These are phyloP conservation scores for Papilio polytes DNA, from an alignment of 1,140 invertebrate genomes.

Conservation along the genomic window DNA sequence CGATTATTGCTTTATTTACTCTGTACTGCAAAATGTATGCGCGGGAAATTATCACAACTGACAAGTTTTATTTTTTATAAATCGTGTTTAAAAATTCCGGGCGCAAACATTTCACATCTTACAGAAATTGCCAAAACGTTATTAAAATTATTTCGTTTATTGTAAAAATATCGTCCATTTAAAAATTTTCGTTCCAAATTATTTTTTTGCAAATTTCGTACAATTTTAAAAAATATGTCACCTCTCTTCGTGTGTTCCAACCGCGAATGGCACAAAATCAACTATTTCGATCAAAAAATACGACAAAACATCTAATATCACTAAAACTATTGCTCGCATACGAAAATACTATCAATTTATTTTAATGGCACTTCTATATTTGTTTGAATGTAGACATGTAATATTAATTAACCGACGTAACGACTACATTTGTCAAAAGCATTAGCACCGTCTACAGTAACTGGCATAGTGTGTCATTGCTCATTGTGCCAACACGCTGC, in stretches of 20 bases:
- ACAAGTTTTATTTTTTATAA: background rate
- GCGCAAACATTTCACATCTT: background rate
- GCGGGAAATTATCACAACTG: conserved; percentile 3
- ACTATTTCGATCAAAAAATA: conserved; percentile 42
- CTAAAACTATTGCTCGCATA: conserved; percentile 71
- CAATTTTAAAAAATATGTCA: conserved; percentile 41
- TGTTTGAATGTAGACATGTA: too few species aligned
- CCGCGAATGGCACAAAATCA: conserved; percentile 48
- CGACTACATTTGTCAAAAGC: conserved; percentile 48
- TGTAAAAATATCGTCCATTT: conserved; percentile 6
- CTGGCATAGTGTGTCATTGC: background rate
- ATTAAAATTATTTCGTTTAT: conserved; percentile 5
- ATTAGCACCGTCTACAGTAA: background rate
- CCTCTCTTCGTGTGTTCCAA: background rate
- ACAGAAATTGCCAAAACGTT: background rate
- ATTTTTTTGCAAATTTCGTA: conserved; percentile 37
- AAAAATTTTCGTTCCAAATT: conserved; percentile 34
- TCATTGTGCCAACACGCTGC: background rate
- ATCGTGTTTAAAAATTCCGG: background rate
- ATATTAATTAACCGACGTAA: too few species aligned
- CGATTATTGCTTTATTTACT: conserved; percentile 15
- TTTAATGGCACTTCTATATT: conserved; percentile 78
- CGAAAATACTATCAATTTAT: conserved; percentile 75
- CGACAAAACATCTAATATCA: conserved; percentile 56
- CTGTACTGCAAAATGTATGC: background rate